phyloP scores from a whole-genome alignment of 1,140 invertebrate species.

The Colletes gigas region DNA sequence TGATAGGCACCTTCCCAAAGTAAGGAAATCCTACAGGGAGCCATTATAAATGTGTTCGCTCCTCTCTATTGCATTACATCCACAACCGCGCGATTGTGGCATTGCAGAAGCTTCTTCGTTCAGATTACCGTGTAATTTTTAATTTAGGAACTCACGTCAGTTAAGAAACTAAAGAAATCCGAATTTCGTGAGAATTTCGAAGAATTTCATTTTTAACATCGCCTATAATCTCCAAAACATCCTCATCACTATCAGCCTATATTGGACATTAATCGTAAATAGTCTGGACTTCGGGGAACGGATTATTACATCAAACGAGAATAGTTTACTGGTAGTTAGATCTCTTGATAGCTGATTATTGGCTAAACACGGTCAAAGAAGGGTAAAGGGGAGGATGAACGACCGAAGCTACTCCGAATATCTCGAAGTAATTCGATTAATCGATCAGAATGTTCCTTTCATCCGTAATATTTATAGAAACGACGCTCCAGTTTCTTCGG shows the following conservation, averaged over 20 bases:
- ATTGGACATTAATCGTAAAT: constrained; percentile 8
- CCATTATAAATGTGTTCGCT: constrained; percentile 26
- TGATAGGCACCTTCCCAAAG: constrained; percentile 36
- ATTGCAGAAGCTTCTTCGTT: not conserved
- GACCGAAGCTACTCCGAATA: not conserved
- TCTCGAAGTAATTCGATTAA: not conserved
- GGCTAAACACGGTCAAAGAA: constrained; percentile 23
- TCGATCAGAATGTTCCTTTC: not conserved
- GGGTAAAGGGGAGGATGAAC: not conserved
- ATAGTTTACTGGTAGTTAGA: constrained; percentile 32
- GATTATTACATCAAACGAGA: constrained; percentile 42
- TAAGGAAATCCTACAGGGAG: constrained; percentile 43
- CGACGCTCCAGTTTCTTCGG: not conserved
- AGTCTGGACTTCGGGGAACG: constrained; percentile 10
- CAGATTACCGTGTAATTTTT: not conserved
- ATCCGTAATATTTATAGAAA: not conserved
- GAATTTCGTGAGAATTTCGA: too few species aligned
- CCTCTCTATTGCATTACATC: constrained; percentile 5
- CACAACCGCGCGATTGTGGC: not conserved
- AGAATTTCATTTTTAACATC: not conserved
- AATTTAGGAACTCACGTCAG: not conserved
- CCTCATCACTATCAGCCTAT: not conserved
- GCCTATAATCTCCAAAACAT: not conserved
- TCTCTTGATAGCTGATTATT: constrained; percentile 21
- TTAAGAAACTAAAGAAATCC: too few species aligned